A percentile compares a stretch with the other conserved stretches of the same genome.
phyloP scores from a whole-genome alignment of 2,113 vertebrate species.

The Laticauda laticaudata region DNA sequence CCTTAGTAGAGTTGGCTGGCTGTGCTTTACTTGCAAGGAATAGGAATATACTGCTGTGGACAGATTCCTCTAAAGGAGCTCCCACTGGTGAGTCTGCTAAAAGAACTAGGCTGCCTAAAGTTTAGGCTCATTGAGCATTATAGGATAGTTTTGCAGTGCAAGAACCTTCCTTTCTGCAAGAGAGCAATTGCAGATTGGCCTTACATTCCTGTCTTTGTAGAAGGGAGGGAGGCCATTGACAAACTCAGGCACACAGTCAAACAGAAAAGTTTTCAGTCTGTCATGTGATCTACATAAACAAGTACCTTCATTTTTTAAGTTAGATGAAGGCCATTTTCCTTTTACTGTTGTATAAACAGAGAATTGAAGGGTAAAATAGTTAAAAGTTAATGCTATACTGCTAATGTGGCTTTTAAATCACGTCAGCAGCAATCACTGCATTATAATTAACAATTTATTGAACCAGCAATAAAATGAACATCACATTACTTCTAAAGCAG shows the following conservation, averaged over 20 bases:
- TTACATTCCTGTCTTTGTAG: slow-evolving; percentile 43
- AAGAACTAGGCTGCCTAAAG: neutral
- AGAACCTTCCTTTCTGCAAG: slow-evolving; percentile 45
- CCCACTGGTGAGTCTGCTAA: neutral
- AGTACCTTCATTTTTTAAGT: slow-evolving; percentile 79
- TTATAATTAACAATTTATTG: slow-evolving; percentile 93
- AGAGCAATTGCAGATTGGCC: neutral
- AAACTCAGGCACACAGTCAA: neutral
- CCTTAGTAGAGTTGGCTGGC: neutral
- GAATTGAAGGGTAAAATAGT: slow-evolving; percentile 86
- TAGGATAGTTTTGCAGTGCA: slow-evolving; percentile 56
- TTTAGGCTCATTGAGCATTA: slow-evolving; percentile 50
- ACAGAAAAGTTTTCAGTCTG: slow-evolving; percentile 61
- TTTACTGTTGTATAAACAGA: slow-evolving; percentile 86
- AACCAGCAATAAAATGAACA: slow-evolving; percentile 90
- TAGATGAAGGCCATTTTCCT: slow-evolving; percentile 76
- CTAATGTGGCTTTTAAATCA: slow-evolving; percentile 89
- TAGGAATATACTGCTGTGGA: neutral
- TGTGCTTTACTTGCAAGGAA: neutral
- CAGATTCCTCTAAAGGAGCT: neutral
- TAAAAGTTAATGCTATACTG: slow-evolving; percentile 87
- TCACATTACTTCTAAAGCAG: slow-evolving; percentile 88
- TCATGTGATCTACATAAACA: slow-evolving; percentile 74
- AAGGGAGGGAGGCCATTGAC: slow-evolving; percentile 58
- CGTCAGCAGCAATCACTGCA: slow-evolving; percentile 87